Conservation (phyloP, 1,140 invertebrate species). For the Euura lappo region DNA sequence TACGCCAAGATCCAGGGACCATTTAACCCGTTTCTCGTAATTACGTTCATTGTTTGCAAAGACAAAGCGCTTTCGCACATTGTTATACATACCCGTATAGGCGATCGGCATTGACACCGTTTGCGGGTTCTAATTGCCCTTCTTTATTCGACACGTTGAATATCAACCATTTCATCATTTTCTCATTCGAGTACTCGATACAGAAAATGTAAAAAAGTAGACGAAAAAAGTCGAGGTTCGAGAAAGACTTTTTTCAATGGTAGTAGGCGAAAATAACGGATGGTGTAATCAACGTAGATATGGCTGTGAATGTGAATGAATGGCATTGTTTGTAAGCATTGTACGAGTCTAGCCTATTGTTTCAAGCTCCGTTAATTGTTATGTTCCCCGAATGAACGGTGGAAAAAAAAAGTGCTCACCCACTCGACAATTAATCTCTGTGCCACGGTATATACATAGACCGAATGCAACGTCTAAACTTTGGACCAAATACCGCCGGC, state of each 20-base stretch:
- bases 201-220: too few relatives aligned
- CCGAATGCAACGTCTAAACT: not conserved
- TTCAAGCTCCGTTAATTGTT: conserved; percentile 50
- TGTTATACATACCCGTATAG: too few relatives aligned
- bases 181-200: too few relatives aligned
- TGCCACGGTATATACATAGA: not conserved
- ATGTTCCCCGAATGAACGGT: conserved; percentile 11
- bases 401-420: conserved; percentile 43
- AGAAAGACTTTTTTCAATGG: not conserved
- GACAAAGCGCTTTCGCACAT: not conserved
- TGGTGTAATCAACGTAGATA: conserved; percentile 47
- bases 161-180: too few relatives aligned
- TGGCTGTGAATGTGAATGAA: conserved; percentile 39
- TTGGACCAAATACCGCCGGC: not conserved
- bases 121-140: not conserved
- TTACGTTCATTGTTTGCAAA: not conserved
- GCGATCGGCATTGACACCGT: not conserved
- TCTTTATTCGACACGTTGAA: too few relatives aligned
- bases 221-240: too few relatives aligned
- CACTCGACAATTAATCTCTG: conserved; percentile 40
- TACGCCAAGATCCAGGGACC: not conserved
- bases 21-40: not conserved
- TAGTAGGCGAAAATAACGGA: not conserved
- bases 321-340: conserved; percentile 41
- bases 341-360: conserved; percentile 42